Evolutionary conservation across 2,797 vertebrate species (phyloP), one percentile per base, ranked within the genome.

Genomic region (Crypturellus tataupa): DNA sequence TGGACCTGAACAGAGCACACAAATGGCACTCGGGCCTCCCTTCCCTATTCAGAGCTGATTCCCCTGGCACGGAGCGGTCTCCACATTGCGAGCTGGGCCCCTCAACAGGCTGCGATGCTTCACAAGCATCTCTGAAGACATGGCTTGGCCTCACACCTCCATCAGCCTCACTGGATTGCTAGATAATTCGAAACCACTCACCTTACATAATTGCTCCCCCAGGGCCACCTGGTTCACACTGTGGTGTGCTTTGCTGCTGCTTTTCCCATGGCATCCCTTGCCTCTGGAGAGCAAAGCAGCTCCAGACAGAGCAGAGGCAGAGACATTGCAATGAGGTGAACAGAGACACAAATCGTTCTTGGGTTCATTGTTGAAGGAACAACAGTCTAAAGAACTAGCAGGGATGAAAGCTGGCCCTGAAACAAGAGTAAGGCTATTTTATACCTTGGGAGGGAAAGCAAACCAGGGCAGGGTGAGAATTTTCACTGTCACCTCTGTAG

Each of bases 381-480:
- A 89, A 87, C 65, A 63, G 49, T 65, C 40, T 89, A 31, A 94
- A 88, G 87, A 71, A 17, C 64, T 85, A 73, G 42, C 0, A 2
- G 75, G 83, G 76, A 58, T 92, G 53, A 75, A 93, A 89, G 84
- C 92, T 95, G 93, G 84, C 79, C 18, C 55, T 29, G 82, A 72
- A 85, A 89, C 89, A 93, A 73, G 27, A 93, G 78, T 49, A 78
- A 18, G 65, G 24, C 79, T 95, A 56, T 78, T 0, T 37, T 35
- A 0, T 59, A 58, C 62, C 58, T 87, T 80, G 40, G 85, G 81
- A 44, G 87, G 92, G 79, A 95, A 82, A 35, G 51, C 44, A 79
- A 83, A 14, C 46, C 33, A 21, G 29, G 62, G 89, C 37, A 65
- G 71, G 78, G 70, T 40, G 64, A 75, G 40, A 83, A 76, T 87